Base-by-base conservation (phyloP, 2,888 invertebrate species). In the Sarcophaga subvicina region DNA sequence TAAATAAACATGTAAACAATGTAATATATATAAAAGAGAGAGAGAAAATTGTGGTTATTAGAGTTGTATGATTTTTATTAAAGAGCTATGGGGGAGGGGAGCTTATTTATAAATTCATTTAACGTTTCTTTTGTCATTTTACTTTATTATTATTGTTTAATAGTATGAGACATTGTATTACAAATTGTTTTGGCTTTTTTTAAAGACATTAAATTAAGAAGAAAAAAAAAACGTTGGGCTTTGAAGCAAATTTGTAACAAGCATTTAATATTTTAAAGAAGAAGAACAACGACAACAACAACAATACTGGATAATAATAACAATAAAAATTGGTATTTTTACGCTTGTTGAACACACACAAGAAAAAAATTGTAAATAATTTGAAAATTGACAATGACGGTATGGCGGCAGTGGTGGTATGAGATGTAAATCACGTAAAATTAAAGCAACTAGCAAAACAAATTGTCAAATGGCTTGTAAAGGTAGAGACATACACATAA, bases 261-360 rank as follows among this genome's bases (percentile, higher is more conserved):
- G 12, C 54, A 5, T 54, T 14, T 14, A 54, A 54, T 17, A 54
- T 14, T 54, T 4, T 14, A 54, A 17, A 54, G 54, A 17, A 54
- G 17, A 12, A 54, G 17, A 54, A n/a, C 54, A 20, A n/a, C 45
- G 14, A n/a, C 27, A 5, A 67, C 27, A 66, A 72, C 2, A 62
- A 37, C 37, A 10, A 37, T 10, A 37, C 8, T 4, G 63, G 69
- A 2, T 54, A 69, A 1, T 49, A 75, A 63, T 4, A n/a, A 63
- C 25, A 4, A 83, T 54, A 76, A 77, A 80, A 85, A 78, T 73
- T 72, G 67, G 66, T 80, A 54, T 81, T 85, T 85, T 85, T 78
- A 85, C 85, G 78, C 81, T 81, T 63, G 78, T 64, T 81, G 85
- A 73, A 85, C 85, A 85, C 78, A 37, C 10, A 37, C 3, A 27